Conservation (phyloP, 1,140 invertebrate species). For the Scaptomyza hsui region DNA sequence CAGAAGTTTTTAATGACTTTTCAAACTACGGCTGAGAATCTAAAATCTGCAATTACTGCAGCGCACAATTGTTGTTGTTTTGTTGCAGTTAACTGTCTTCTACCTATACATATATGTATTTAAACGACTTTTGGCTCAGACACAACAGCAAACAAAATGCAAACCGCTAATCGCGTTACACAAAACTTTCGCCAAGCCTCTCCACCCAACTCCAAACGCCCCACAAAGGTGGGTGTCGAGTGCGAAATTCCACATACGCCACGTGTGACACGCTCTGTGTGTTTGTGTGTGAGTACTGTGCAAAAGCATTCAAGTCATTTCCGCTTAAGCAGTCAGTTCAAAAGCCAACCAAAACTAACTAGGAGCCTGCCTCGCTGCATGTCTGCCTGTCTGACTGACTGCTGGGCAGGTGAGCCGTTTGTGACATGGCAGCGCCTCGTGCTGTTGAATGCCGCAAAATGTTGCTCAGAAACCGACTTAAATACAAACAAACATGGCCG, state of each 20-base stretch:
- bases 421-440: conserved; percentile 72
- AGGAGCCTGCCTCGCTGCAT: not conserved
- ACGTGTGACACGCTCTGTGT: conserved; percentile 49
- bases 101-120: conserved; percentile 15
- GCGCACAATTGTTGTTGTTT: conserved; percentile 26
- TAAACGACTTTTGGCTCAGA: conserved; percentile 55
- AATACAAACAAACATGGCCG: conserved; percentile 80
- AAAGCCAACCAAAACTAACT: conserved; percentile 40
- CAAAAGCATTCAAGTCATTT: conserved; percentile 79
- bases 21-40: conserved; percentile 53
- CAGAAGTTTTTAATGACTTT: conserved; percentile 80
- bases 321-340: conserved; percentile 74
- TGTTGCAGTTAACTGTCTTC: conserved; percentile 17
- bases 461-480: conserved; percentile 75
- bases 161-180: conserved; percentile 81
- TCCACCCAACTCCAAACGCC: not conserved
- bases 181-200: conserved; percentile 63
- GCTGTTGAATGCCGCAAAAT: conserved; percentile 76
- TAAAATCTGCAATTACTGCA: conserved; percentile 71
- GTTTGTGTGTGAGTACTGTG: conserved; percentile 7
- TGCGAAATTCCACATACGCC: conserved; percentile 80
- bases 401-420: conserved; percentile 28
- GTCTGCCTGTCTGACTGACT: not conserved
- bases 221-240: conserved; percentile 55
- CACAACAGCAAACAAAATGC: conserved; percentile 69